Conservation (phyloP, 1,140 invertebrate genomes). For the Caenorhabditis latens region DNA sequence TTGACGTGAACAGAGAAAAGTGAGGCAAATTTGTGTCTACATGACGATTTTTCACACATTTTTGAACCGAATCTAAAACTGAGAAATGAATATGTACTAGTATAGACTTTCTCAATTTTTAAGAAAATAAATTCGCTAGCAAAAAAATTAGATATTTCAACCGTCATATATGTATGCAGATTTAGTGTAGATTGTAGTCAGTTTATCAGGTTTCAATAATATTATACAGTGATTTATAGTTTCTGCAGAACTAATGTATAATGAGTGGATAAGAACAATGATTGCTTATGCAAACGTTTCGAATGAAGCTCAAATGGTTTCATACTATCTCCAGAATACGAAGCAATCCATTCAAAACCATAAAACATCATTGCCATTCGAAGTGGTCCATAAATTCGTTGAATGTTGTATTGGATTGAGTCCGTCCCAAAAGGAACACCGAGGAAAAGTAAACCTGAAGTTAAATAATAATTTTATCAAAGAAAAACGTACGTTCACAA, state of each 20-base stretch:
- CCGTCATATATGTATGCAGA: no score
- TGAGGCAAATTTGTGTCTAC: no score
- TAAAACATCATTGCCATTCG: constrained; percentile 38
- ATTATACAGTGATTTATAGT: background rate
- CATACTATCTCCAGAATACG: background rate
- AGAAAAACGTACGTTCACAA: no score
- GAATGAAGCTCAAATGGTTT: background rate
- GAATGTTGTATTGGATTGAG: constrained; percentile 19
- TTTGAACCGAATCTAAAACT: no score
- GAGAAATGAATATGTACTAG: no score
- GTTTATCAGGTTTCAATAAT: background rate
- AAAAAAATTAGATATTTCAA: no score
- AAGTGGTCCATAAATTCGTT: constrained; percentile 39
- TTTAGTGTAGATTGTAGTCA: background rate
- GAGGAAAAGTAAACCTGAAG: constrained; percentile 46
- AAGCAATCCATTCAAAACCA: background rate
- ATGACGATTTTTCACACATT: no score
- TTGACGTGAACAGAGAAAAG: no score
- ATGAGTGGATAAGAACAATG: background rate
- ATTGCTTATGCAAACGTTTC: background rate
- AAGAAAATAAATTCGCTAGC: no score
- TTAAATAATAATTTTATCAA: no score
- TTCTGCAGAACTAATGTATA: background rate
- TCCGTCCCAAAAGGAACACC: constrained; percentile 34
- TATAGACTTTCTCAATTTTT: no score